Percentiles rank a stretch among this genome's conserved stretches.
Evolutionary conservation across 2,888 invertebrate genomes (phyloP).

Genomic region (Mycalesis mineus): DNA sequence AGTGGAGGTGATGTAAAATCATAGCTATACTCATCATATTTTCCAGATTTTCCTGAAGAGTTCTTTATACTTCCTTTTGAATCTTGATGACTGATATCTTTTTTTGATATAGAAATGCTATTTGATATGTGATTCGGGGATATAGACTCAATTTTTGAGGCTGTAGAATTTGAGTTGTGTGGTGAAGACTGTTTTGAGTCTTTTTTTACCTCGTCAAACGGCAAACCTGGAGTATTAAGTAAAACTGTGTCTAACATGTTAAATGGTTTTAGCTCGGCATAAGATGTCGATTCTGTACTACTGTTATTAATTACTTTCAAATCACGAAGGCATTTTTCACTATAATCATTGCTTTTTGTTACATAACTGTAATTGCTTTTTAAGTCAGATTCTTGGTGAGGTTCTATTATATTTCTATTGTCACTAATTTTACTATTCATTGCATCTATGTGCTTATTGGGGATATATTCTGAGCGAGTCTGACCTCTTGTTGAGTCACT

Average conservation of each 20-base stretch:
- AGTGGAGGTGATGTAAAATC: conserved; percentile 56
- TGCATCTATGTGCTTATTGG: conserved; percentile 53
- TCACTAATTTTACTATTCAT: conserved; percentile 31
- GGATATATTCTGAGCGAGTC: conserved; percentile 66
- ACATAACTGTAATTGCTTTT: conserved; percentile 25
- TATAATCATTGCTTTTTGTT: conserved; percentile 25
- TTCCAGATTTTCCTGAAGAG: conserved; percentile 37
- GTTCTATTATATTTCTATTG: conserved; percentile 27
- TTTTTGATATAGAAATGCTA: conserved; percentile 43
- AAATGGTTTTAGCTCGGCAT: conserved; percentile 61
- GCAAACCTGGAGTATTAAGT: conserved; percentile 54
- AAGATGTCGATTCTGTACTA: conserved; percentile 69
- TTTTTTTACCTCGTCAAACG: conserved; percentile 37
- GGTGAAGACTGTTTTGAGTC: conserved; percentile 24
- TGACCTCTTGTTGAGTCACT: conserved; percentile 64
- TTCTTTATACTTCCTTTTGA: conserved; percentile 36
- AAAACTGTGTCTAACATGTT: conserved; percentile 52
- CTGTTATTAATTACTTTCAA: conserved; percentile 47
- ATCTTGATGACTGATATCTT: conserved; percentile 37
- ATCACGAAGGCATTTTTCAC: conserved; percentile 35
- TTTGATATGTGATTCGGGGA: conserved; percentile 42
- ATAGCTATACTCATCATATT: conserved; percentile 62
- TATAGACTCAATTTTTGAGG: conserved; percentile 35
- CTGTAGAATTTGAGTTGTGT: conserved; percentile 26
- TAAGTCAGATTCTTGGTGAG: conserved; percentile 11